Conservation (phyloP, 2,113 vertebrate genomes). For the Aphelocoma coerulescens region DNA sequence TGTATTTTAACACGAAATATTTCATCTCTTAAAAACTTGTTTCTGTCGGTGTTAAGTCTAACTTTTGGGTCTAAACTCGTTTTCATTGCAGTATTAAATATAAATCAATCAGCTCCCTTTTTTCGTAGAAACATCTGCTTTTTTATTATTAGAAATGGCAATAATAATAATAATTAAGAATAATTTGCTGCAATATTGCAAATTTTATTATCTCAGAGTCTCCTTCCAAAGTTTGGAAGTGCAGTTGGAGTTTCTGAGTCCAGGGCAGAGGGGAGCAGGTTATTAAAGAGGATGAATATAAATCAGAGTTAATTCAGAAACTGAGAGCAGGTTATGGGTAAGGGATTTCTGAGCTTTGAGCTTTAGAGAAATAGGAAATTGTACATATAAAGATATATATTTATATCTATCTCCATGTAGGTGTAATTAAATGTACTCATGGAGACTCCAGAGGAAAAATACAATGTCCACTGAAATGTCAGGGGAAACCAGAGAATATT, state of each 20-base stretch:
- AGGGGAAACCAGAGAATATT: background rate
- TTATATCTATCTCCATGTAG: too few relatives aligned
- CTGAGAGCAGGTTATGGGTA: background rate
- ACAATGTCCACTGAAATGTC: background rate
- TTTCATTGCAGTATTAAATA: background rate
- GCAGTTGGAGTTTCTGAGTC: background rate
- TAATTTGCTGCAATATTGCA: background rate
- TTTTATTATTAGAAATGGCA: background rate
- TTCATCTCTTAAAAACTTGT: background rate
- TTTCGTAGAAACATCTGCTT: background rate
- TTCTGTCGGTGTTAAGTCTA: background rate
- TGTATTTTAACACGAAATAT: background rate
- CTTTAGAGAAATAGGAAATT: background rate
- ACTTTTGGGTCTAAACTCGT: background rate
- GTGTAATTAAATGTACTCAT: background rate
- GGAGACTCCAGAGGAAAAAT: background rate
- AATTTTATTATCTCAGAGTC: background rate
- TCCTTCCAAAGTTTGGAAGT: background rate
- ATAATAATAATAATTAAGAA: background rate
- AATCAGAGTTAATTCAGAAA: conserved; percentile 42
- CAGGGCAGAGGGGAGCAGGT: background rate
- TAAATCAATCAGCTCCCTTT: background rate
- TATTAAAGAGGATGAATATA: conserved; percentile 12
- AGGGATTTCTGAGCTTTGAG: conserved; percentile 5
- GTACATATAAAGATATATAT: background rate